Conservation (phyloP, 2,797 vertebrate species). For the Parambassis ranga region DNA sequence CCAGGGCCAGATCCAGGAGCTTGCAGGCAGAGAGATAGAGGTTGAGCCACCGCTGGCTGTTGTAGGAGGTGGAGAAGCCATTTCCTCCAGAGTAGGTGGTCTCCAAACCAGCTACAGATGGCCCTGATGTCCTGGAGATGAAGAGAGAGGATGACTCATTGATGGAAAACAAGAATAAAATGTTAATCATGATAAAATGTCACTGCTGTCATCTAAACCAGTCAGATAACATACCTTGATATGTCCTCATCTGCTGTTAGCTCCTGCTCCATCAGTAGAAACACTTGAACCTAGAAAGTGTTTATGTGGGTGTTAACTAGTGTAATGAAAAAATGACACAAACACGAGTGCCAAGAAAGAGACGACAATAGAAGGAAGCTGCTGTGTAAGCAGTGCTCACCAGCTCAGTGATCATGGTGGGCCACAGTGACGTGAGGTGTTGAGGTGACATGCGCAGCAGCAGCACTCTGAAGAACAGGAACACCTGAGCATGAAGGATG, state of each 20-base stretch:
- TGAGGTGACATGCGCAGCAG: constrained; percentile 98
- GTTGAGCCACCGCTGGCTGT: constrained; percentile 98
- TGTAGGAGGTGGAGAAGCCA: constrained; percentile 98
- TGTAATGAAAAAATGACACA: neutral
- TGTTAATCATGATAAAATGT: neutral
- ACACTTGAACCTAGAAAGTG: constrained; percentile 90
- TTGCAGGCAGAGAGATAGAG: constrained; percentile 98
- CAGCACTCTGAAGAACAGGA: constrained; percentile 98
- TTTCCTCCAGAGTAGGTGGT: constrained; percentile 97
- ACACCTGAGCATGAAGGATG: constrained; percentile 98
- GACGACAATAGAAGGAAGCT: no score
- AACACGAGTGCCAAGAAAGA: neutral
- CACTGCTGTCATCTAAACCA: neutral
- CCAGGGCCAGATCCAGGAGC: constrained; percentile 95
- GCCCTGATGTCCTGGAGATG: constrained; percentile 87
- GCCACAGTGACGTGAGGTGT: constrained; percentile 98
- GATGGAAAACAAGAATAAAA: neutral
- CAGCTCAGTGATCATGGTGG: constrained; percentile 99
- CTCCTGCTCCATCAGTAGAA: constrained; percentile 98
- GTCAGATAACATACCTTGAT: constrained; percentile 83
- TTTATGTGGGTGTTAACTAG: neutral
- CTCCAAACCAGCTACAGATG: constrained; percentile 95
- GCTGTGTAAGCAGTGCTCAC: constrained; percentile 73
- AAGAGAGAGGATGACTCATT: neutral
- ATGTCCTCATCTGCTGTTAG: constrained; percentile 98